Conservation (phyloP, 1,140 invertebrate genomes). For the Helicoverpa armigera region DNA sequence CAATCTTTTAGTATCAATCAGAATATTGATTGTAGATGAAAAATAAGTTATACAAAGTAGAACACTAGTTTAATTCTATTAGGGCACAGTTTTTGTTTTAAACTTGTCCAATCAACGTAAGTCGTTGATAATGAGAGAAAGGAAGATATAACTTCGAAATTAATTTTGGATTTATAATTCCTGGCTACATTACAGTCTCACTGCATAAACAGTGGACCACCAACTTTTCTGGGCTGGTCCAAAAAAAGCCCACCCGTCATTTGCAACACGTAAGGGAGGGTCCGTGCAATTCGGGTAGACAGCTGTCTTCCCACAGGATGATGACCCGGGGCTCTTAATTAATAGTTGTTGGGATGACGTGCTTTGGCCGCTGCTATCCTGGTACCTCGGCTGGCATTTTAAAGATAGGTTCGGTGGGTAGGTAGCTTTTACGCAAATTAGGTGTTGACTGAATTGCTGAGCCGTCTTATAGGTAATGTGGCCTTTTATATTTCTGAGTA, state of each 20-base stretch:
- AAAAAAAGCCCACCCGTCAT: constrained; percentile 56
- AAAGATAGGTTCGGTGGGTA: neutral
- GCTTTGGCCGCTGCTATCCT: constrained; percentile 35
- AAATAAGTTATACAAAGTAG: no score
- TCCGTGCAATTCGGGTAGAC: constrained; percentile 54
- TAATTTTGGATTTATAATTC: neutral
- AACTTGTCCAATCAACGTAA: no score
- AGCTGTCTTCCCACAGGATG: constrained; percentile 64
- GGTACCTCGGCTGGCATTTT: neutral
- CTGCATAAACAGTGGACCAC: constrained; percentile 1
- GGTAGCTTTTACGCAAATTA: constrained; percentile 8
- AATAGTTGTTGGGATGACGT: constrained; percentile 64
- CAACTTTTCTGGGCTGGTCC: neutral
- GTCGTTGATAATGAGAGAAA: no score
- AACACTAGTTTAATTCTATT: no score
- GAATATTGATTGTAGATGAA: no score
- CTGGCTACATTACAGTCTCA: neutral
- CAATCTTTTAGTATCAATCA: no score
- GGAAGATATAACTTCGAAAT: no score
- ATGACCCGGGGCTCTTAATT: constrained; percentile 64
- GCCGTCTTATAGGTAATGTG: neutral
- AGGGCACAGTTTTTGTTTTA: no score
- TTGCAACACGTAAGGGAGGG: constrained; percentile 52
- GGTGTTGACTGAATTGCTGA: neutral
- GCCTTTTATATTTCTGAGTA: no score